Base-by-base conservation (phyloP, 2,113 vertebrate genomes). In the Ctenomys sociabilis region DNA sequence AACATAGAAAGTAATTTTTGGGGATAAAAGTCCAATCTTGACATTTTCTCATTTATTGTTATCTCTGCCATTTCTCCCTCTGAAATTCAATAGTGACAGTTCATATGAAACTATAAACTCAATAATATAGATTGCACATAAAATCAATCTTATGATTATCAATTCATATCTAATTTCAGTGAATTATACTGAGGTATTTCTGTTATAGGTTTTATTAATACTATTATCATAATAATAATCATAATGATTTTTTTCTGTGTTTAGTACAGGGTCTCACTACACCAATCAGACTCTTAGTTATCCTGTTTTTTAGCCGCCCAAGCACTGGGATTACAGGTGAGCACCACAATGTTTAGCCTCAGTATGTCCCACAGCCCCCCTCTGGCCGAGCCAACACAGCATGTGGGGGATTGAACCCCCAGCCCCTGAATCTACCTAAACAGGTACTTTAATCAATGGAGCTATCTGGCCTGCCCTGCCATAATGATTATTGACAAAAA, bases 121-220 rank as follows among this genome's bases (percentile, higher is more conserved):
- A 54, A 81, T 90, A 92, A 85, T 28, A 93, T 16, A 83, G 35
- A 77, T 21, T 83, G 80, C n/a, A 86, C 37, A 83, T 66, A 92
- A 93, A 96, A 73, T 59, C 84, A 90, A 66, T 61, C 64, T 81
- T 22, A 32, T 45, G 35, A 83, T 61, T 97, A 95, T 78, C 88
- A 94, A 83, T 72, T 88, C 8, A 1, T 83, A 30, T 75, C 37
- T 73, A 86, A 84, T 37, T 94, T 16, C 4, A 49, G 21, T 84
- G 57, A 85, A 77, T 94, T 93, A 73, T 43, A 90, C 26, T 66
- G 35, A 68, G 45, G 7, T 73, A 77, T 77, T 77, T 88, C 37
- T 96, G 28, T 12, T 89, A 85, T 57, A 45, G 2, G 12, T 63
- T 73, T 87, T 85, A 75, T 70, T 86, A 92, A 52, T 83, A 78